Evolutionary conservation across 2,113 vertebrate genomes (phyloP).

Genomic region (Oryzias javanicus): DNA sequence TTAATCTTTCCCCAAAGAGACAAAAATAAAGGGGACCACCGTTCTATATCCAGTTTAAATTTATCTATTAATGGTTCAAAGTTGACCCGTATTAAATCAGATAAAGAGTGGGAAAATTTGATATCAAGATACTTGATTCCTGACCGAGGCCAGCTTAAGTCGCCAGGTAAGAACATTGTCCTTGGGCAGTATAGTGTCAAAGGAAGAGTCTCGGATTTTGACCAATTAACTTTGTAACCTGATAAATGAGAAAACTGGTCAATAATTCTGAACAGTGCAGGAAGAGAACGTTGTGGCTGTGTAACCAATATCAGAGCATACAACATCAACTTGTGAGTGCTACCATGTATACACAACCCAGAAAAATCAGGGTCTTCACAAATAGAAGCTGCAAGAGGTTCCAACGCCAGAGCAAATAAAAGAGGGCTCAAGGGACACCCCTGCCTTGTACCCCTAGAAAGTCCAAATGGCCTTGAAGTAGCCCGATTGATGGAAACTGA

Average conservation of each 20-base stretch:
- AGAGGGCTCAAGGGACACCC: too few relatives aligned
- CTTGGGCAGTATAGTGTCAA: neutral
- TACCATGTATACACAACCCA: neutral
- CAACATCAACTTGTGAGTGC: neutral
- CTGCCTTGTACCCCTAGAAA: too few relatives aligned
- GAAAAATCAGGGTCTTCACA: neutral
- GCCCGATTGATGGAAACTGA: too few relatives aligned
- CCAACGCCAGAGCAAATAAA: too few relatives aligned
- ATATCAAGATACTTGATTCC: neutral
- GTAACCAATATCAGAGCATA: neutral
- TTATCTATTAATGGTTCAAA: neutral
- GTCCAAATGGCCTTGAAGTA: too few relatives aligned
- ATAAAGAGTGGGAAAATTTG: neutral
- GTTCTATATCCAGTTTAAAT: neutral
- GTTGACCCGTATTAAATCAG: neutral
- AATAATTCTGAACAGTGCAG: neutral
- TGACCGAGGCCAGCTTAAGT: neutral
- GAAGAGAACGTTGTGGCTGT: neutral
- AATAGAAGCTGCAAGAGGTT: too few relatives aligned
- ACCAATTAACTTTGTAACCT: neutral
- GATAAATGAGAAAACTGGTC: neutral
- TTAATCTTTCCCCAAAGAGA: neutral
- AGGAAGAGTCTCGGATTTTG: neutral
- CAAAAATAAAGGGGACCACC: neutral
- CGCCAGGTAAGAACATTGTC: neutral